Base-by-base conservation (phyloP, 2,888 invertebrate species). In the Plagiodera versicolora region DNA sequence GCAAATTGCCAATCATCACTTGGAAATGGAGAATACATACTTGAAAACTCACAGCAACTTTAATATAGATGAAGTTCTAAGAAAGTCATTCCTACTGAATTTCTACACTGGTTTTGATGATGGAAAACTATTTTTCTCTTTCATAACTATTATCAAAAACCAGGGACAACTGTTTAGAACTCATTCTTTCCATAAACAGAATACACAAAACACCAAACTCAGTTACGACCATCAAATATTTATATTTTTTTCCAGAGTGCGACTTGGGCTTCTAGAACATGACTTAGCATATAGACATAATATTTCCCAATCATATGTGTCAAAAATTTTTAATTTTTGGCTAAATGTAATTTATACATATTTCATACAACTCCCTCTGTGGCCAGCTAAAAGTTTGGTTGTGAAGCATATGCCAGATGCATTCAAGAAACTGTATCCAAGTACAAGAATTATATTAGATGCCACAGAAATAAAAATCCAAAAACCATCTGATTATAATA, bases 1-100 rank as follows among this genome's bases (percentile, higher is more conserved):
- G 17, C 46, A 46, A 46, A 39, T 39, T 39, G 24, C 39, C 9
- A 39, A 45, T 45, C 45, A 48, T 48, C 20, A 20, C 20, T 20
- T 48, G 48, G 48, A 48, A 48, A 48, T 19, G 14, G 48, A 48
- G 8, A 48, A 20, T 20, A 19, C 48, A 2, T 48, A 20, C 18
- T 48, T 48, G 20, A 48, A 48, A 48, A 20, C 20, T 19, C 48
- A 48, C 20, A 48, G 2, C 48, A 48, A 48, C 48, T 48, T 48
- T 14, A 48, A 48, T n/a, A 48, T 48, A 48, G 48, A 48, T 48
- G 48, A 48, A 48, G 48, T 48, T 48, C 20, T 48, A 2, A 48
- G 11, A 48, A 48, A 48, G 18, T 20, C 48, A 48, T 48, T 48
- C 48, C 14, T 48, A 19, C 20, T 48, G 48, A 48, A 48, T 48